Conservation (phyloP, 2,888 invertebrate genomes). For the Hartigia nigra region DNA sequence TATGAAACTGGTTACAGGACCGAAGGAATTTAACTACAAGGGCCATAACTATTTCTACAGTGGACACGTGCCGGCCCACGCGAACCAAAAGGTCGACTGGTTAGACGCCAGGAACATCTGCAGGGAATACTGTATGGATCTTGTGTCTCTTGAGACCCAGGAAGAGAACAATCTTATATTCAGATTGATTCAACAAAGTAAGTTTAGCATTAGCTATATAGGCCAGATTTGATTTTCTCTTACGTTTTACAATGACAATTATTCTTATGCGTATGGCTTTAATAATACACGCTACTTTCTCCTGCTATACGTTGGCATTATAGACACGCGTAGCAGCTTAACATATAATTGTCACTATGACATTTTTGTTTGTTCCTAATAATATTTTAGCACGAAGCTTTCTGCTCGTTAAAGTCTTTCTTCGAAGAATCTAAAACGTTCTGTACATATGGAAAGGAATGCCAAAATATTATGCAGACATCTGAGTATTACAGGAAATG, state of each 20-base stretch:
- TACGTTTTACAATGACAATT: not conserved
- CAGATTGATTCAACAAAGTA: conserved; percentile 87
- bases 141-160: conserved; percentile 88
- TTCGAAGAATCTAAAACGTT: not conserved
- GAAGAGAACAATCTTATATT: conserved; percentile 91
- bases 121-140: conserved; percentile 94
- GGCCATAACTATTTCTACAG: conserved; percentile 92
- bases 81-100: conserved; percentile 89
- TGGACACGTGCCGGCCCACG: conserved; percentile 81
- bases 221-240: not conserved
- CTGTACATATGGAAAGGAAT: not conserved
- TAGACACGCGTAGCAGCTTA: not conserved
- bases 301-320: not conserved
- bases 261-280: not conserved
- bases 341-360: not conserved
- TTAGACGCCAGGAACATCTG: conserved; percentile 90
- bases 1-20: conserved; percentile 72
- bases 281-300: not conserved
- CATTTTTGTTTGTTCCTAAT: not conserved
- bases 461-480: not conserved
- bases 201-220: conserved; percentile 51
- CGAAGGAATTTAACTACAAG: conserved; percentile 89
- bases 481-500: not conserved
- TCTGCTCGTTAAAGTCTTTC: not conserved
- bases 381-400: not conserved